Percentiles rank a stretch among this genome's conserved stretches.
Conservation (phyloP, 2,888 invertebrate genomes). For the Diaphora mendica region DNA sequence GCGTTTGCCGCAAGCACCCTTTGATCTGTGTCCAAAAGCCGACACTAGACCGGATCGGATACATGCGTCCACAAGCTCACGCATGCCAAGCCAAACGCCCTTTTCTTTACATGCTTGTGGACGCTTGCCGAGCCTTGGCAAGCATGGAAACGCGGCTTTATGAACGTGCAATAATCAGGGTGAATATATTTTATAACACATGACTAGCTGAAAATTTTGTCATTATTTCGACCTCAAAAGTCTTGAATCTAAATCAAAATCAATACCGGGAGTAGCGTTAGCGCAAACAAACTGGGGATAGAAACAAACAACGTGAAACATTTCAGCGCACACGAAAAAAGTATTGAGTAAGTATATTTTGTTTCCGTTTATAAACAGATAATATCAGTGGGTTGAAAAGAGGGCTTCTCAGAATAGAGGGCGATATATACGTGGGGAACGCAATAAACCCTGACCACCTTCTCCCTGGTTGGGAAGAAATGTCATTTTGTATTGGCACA, state of each 20-base stretch:
- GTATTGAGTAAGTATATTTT: conserved; percentile 20
- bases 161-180: background rate
- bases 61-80: too few relatives aligned
- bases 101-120: too few relatives aligned
- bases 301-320: conserved; percentile 35
- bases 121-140: too few relatives aligned
- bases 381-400: conserved; percentile 34
- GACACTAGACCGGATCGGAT: too few relatives aligned
- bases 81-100: too few relatives aligned
- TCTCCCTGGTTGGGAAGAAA: conserved; percentile 50
- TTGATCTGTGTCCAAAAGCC: too few relatives aligned
- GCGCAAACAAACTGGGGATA: conserved; percentile 19
- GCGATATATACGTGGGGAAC: conserved; percentile 43
- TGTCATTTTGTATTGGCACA: conserved; percentile 60
- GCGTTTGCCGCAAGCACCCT: too few relatives aligned
- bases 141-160: background rate
- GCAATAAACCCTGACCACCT: conserved; percentile 46
- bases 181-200: background rate
- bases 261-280: conserved; percentile 11
- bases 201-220: conserved; percentile 23
- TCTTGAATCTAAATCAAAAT: conserved; percentile 21
- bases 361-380: conserved; percentile 32
- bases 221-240: conserved; percentile 18
- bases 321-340: conserved; percentile 23
- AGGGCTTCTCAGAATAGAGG: conserved; percentile 34